Base-by-base conservation (phyloP, 2,113 vertebrate genomes). In the Telmatochromis bifrenatus region DNA sequence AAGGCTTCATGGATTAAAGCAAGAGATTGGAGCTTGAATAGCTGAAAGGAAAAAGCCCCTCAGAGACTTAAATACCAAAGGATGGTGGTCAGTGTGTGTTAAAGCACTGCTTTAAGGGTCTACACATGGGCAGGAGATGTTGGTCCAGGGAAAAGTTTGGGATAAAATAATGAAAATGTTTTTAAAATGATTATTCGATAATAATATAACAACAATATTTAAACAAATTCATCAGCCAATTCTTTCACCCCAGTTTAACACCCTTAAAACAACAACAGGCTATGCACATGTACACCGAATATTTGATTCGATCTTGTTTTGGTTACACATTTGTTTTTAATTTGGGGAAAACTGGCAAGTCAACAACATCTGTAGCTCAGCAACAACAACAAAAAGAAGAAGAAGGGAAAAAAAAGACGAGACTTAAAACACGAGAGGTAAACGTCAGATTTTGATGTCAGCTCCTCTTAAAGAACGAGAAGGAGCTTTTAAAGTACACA, bases 1-100 rank as follows among this genome's bases (percentile, higher is more conserved):
- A 91, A 93, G 91, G 87, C 86, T 85, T 82, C 12, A 51, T 35
- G 68, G 81, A 85, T 51, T 79, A 62, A 47, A 83, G 55, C 54
- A 77, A 68, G 7, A 82, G 56, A 86, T 31, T 77, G 45, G 26
- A 49, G 45, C 73, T 51, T 77, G 42, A 77, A 77, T 51, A 28
- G 73, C 45, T 77, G 15, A 47, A 77, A 19, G 70, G 70, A 77
- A 77, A 77, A 77, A 77, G 42, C 42, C 23, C 9, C 9, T 77
- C 26, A 49, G 45, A 77, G 15, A 49, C 42, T 49, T 47, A 31
- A 75, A 75, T 77, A 49, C 15, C 10, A 31, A 77, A 77, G 73
- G 10, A 19, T 51, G 23, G 19, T 42, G 14, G 21, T 51, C 14
- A 56, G 6, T 33, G 7, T 9, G 9, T 4, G 14, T 14, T 45